Evolutionary conservation across 2,797 vertebrate genomes (phyloP).

Genomic region (Synanceia verrucosa): DNA sequence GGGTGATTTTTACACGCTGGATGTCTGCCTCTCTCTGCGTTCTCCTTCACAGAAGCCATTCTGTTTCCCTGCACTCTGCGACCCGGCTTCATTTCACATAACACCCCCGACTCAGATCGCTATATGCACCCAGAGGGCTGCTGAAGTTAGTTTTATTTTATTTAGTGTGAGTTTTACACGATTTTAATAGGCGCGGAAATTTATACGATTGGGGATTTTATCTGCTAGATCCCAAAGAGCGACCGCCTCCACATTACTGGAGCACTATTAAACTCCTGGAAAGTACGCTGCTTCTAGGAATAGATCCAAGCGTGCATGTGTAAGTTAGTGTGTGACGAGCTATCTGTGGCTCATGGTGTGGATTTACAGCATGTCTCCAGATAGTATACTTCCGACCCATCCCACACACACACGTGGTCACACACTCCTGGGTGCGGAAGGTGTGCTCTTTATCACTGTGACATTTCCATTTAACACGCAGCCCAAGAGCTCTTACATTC

Average conservation of each 20-base stretch:
- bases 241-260: slow-evolving; percentile 58
- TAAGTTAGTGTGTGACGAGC: slow-evolving; percentile 30
- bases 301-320: slow-evolving; percentile 30
- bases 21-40: slow-evolving; percentile 24
- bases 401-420: slow-evolving; percentile 25
- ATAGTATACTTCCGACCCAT: slow-evolving; percentile 53
- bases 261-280: slow-evolving; percentile 60
- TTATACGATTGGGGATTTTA: slow-evolving; percentile 46
- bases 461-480: slow-evolving; percentile 74
- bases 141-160: slow-evolving; percentile 63
- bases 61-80: slow-evolving; percentile 36
- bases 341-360: slow-evolving; percentile 61
- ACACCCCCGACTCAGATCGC: slow-evolving; percentile 23
- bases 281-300: slow-evolving; percentile 59
- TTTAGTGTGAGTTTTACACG: slow-evolving; percentile 62
- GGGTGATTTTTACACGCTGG: slow-evolving; percentile 62
- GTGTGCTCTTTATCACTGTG: slow-evolving; percentile 77
- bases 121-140: slow-evolving; percentile 50
- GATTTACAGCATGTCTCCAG: slow-evolving; percentile 63
- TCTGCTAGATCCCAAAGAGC: slow-evolving; percentile 48
- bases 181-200: slow-evolving; percentile 56
- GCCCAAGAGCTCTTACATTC: slow-evolving; percentile 62
- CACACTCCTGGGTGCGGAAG: slow-evolving; percentile 51
- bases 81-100: slow-evolving; percentile 44
- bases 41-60: slow-evolving; percentile 43